Evolutionary conservation across 2,113 vertebrate genomes (phyloP).

Genomic region (Coregonus clupeaformis): DNA sequence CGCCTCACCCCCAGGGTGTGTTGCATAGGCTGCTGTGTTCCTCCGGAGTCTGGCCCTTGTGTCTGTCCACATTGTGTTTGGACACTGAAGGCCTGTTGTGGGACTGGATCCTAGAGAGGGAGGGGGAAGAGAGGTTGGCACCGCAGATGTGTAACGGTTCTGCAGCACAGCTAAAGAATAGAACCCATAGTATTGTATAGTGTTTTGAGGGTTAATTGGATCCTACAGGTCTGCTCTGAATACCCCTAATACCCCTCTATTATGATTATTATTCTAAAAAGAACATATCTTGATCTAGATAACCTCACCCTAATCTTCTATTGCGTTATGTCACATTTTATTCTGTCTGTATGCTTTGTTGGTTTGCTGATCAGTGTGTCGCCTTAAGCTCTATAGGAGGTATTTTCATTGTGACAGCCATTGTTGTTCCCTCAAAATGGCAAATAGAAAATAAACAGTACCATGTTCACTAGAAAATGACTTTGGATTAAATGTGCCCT

Average conservation of each 20-base stretch:
- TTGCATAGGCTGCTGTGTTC: slow-evolving; percentile 8
- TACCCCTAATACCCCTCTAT: background rate
- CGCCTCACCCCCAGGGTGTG: slow-evolving; percentile 6
- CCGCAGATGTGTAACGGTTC: slow-evolving; percentile 16
- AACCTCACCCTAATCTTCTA: background rate
- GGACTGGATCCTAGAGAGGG: slow-evolving; percentile 19
- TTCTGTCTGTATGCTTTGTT: background rate
- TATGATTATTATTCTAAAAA: background rate
- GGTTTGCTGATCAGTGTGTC: background rate
- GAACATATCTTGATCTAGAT: background rate
- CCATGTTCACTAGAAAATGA: slow-evolving; percentile 17
- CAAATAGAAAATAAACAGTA: background rate
- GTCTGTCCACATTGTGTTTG: slow-evolving; percentile 27
- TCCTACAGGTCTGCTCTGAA: no score
- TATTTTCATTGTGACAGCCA: background rate
- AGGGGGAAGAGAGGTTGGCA: slow-evolving; percentile 7
- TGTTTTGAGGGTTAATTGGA: background rate
- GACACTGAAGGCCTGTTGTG: slow-evolving; percentile 41
- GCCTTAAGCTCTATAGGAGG: background rate
- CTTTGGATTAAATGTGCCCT: slow-evolving; percentile 30
- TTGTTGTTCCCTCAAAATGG: background rate
- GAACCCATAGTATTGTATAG: background rate
- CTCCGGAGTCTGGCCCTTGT: slow-evolving; percentile 1
- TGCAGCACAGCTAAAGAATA: slow-evolving; percentile 5
- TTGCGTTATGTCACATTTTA: background rate